A percentile compares a stretch with the other conserved stretches of the same genome.
phyloP scores from a whole-genome alignment of 2,797 vertebrate species.

The Sternarchorhynchus goeldii region DNA sequence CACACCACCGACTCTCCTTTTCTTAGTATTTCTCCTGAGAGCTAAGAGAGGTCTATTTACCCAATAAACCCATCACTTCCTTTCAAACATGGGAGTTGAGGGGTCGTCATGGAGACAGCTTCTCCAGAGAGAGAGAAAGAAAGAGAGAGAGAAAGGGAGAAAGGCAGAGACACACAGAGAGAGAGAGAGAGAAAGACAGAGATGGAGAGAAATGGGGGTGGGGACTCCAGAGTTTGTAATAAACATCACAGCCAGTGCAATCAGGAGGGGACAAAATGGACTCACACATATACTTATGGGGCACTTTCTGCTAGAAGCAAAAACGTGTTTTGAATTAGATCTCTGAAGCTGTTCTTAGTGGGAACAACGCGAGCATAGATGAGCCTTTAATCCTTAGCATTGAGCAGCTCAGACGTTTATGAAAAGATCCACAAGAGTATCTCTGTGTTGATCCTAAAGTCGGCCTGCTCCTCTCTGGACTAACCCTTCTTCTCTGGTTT shows the following conservation, averaged over 20 bases:
- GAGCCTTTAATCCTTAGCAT: conserved; percentile 19
- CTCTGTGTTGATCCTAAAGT: not conserved
- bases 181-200: conserved; percentile 1
- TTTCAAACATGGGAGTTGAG: conserved; percentile 52
- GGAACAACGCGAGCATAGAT: conserved; percentile 41
- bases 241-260: conserved; percentile 38
- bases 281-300: not conserved
- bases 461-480: too few species aligned
- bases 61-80: conserved; percentile 56
- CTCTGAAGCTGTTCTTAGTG: conserved; percentile 17
- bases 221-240: conserved; percentile 37
- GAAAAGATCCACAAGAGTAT: conserved; percentile 18
- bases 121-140: conserved; percentile 28
- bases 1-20: conserved; percentile 34
- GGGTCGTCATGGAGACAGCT: conserved; percentile 54
- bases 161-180: not conserved
- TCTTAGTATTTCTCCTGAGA: conserved; percentile 44
- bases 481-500: too few species aligned
- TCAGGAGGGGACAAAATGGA: conserved; percentile 29
- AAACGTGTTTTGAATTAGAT: conserved; percentile 42
- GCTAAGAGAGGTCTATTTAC: conserved; percentile 51
- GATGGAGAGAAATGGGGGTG: not conserved
- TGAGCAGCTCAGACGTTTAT: not conserved
- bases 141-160: conserved; percentile 28
- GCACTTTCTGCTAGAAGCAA: conserved; percentile 31